Evolutionary conservation across 2,113 vertebrate genomes (phyloP), one percentile per base, ranked within the genome.

Genomic region (Notechis scutatus): DNA sequence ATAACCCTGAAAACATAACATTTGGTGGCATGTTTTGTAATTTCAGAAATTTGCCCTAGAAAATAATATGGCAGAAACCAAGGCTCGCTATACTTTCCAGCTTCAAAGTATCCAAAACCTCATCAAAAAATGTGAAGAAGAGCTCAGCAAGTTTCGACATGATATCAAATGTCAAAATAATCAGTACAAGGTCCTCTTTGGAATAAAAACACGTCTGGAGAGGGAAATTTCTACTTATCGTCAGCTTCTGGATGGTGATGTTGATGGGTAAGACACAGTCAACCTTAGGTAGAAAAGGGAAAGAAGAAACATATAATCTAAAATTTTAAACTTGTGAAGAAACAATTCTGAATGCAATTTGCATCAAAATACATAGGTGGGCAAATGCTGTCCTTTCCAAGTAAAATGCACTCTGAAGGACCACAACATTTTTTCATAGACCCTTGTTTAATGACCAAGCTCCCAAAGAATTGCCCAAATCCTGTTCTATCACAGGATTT

Each of bases 151-250:
- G 94, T 96, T 99, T 26, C 98, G 98, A 1, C 96, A 93, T 2
- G 99, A 98, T 93, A 98, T 99, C 90, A 98, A 98, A 96, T 94
- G 96, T 87, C 99, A 99, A 96, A 97, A 97, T 4, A 98, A 97
- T 1, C 98, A 99, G 2, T 99, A 99, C 87, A 98, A 98, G 93
- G 93, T 97, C 92, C 98, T 99, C 88, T 98, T 99, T 85, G 99
- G 99, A 96, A 98, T 98, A 85, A 99, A 99, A 98, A 99, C 98
- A 91, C 99, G 98, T 96, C 97, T 99, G 95, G 99, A 99, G 98
- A 99, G 98, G 18, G 99, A 99, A 97, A 99, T 99, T 5, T 97
- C 98, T 81, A 99, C 98, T 3, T 99, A 99, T 97, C 98, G 98
- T 93, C 97, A 98, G 94, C 98, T 99, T 90, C 98, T 99, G 95